Conservation (phyloP, 2,888 invertebrate species). For the Serripes groenlandicus region DNA sequence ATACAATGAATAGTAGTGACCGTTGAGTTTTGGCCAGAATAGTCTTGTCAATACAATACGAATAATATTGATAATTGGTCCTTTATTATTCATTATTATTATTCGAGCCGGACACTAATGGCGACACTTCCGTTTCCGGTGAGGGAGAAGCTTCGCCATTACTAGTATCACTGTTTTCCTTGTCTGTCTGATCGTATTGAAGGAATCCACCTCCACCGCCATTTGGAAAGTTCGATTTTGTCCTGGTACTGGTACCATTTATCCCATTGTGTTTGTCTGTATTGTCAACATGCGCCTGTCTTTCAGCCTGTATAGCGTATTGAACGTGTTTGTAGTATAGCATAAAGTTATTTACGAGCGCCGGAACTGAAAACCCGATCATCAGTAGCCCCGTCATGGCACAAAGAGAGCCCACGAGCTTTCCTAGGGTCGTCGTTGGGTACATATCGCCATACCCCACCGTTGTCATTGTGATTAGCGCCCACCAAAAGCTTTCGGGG, state of each 20-base stretch:
- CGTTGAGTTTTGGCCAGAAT: no score
- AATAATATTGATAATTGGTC: no score
- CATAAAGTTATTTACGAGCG: conserved; percentile 83
- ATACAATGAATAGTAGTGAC: no score
- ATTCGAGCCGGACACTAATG: background rate
- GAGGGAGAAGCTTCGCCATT: background rate
- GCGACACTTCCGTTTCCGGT: background rate
- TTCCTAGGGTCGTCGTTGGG: conserved; percentile 76
- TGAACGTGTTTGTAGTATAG: conserved; percentile 80
- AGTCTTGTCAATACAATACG: no score
- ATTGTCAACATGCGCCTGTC: conserved; percentile 22
- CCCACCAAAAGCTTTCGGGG: conserved; percentile 83
- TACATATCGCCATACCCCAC: conserved; percentile 84
- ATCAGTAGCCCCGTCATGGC: conserved; percentile 80
- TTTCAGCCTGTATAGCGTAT: conserved; percentile 67
- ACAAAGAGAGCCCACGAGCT: conserved; percentile 79
- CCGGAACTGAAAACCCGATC: conserved; percentile 83
- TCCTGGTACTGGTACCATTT: background rate
- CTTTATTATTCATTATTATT: background rate
- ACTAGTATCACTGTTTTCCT: background rate
- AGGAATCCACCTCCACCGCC: background rate
- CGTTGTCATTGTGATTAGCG: conserved; percentile 84
- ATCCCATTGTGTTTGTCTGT: background rate
- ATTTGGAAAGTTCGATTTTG: background rate
- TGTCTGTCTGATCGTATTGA: background rate